Base-by-base conservation (phyloP, 2,797 vertebrate species). In the Sparus aurata region DNA sequence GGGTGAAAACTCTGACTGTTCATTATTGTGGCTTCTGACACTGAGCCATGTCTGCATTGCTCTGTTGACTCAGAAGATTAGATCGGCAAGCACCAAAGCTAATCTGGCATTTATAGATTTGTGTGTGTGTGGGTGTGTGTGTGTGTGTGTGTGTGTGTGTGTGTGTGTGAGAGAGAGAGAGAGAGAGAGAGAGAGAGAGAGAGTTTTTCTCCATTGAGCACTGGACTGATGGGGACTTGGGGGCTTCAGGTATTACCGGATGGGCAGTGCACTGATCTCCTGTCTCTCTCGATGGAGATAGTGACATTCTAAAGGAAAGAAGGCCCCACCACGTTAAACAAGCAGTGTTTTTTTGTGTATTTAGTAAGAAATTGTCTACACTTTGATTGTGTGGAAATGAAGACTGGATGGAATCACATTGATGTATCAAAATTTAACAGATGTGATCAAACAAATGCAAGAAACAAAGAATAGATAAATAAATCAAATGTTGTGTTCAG, bases 61-160 rank as follows among this genome's bases (percentile, higher is more conserved):
- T 93, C 90, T 92, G 90, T 92, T 92, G 92, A 87, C 65, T 91
- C 88, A 86, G 82, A 91, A 89, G 91, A 94, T 94, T 89, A 92
- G 81, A 93, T 93, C 82, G 46, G 90, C 79, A 85, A 89, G 87
- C 77, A 79, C 77, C 75, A 87, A 89, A 86, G 83, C 66, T 91
- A 93, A 93, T 91, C 90, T 93, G 88, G 67, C 88, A 83, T 90
- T 91, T 92, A 92, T 93, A 85, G 93, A 92, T 94, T 82, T 86
- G 38, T 87, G 63, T 82, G 75, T 64, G 47, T 41, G 41, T 49
- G 27, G 66, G 54, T 74, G 3, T 73, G 76, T 64, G 47, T 41
- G 41, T 49, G 27, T 66, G 54, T 74, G 3, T 73, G 76, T 83
- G 50, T 67, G 71, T 69, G 63, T 65, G 12, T 10, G 34, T 63